phyloP scores from a whole-genome alignment of 2,797 vertebrate genomes.

The Falco peregrinus region DNA sequence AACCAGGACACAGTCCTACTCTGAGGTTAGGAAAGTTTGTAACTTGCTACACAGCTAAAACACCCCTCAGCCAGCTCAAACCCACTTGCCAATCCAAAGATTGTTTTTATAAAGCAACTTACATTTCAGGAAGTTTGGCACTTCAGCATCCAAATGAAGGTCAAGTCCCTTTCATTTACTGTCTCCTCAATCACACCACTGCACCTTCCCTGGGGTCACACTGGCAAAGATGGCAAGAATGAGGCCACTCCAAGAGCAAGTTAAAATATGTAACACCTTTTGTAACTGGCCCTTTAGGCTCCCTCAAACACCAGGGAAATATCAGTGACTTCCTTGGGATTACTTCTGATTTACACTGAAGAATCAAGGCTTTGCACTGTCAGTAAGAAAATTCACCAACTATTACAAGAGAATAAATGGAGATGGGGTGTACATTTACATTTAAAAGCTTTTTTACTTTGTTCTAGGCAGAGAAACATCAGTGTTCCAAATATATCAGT shows the following conservation, averaged over 20 bases:
- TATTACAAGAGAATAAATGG: neutral
- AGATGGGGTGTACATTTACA: neutral
- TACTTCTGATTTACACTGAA: neutral
- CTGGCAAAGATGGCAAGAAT: neutral
- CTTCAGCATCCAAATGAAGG: neutral
- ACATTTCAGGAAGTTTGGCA: neutral
- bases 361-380: neutral
- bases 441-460: neutral
- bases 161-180: neutral
- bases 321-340: neutral
- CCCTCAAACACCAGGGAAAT: neutral
- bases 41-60: neutral
- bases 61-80: neutral
- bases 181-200: neutral
- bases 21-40: neutral
- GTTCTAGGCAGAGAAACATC: neutral
- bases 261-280: neutral
- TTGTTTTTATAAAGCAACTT: neutral
- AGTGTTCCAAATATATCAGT: neutral
- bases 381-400: neutral
- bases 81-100: neutral
- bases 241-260: neutral
- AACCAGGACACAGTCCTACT: neutral
- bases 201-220: neutral
- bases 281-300: neutral